These are phyloP conservation scores for Microplitis deprimator DNA, from an alignment of 2,888 invertebrate species.

Conservation along the genomic window DNA sequence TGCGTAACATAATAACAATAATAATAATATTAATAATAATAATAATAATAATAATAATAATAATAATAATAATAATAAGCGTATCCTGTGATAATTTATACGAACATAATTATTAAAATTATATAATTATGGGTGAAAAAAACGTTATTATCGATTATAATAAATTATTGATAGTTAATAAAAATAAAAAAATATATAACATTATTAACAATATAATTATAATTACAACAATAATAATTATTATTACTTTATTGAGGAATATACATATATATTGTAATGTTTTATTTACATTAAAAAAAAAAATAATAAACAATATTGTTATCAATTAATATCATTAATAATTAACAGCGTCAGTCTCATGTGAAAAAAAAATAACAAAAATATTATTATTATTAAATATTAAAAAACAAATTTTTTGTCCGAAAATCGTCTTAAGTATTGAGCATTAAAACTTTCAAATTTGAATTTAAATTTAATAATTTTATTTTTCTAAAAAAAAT, in stretches of 20 bases:
- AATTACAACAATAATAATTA: not conserved
- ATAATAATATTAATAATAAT: not conserved
- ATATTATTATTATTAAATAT: slow-evolving; percentile 3
- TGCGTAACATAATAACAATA: slow-evolving; percentile 8
- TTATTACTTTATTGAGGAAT: not conserved
- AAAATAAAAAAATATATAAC: not conserved
- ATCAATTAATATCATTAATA: not conserved
- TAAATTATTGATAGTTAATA: not conserved
- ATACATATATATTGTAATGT: slow-evolving; percentile 4
- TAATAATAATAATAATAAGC: slow-evolving; percentile 48
- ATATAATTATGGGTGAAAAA: slow-evolving; percentile 11
- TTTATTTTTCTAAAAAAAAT: too few relatives aligned
- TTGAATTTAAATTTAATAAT: too few relatives aligned
- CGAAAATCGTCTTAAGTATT: too few relatives aligned
- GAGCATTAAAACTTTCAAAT: too few relatives aligned
- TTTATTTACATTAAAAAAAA: slow-evolving; percentile 3
- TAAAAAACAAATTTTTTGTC: not conserved
- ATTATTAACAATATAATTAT: not conserved
- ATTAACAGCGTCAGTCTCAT: not conserved
- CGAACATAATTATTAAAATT: slow-evolving; percentile 34
- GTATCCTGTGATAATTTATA: slow-evolving; percentile 56
- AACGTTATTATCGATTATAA: slow-evolving; percentile 14
- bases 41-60: slow-evolving; percentile 43
- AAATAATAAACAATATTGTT: not conserved
- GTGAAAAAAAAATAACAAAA: not conserved